Percentiles rank a stretch among this genome's conserved stretches.
Conservation (phyloP, 2,888 invertebrate genomes). For the Hirtodrosophila alboralis region DNA sequence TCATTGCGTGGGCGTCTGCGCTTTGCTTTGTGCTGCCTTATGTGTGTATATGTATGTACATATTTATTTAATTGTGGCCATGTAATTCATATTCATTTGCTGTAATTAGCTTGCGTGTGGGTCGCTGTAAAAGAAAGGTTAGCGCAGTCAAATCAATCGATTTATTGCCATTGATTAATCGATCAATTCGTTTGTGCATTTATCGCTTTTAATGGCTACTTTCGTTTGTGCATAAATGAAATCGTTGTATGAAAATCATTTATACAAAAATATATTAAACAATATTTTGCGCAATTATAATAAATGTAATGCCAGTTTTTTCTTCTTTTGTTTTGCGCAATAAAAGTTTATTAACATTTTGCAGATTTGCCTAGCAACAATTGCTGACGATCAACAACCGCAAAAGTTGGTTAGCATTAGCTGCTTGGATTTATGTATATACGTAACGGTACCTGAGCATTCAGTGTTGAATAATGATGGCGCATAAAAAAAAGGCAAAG, state of each 20-base stretch:
- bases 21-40: constrained; percentile 58
- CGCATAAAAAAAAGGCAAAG: constrained; percentile 46
- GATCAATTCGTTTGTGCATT: constrained; percentile 1
- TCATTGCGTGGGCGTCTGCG: constrained; percentile 59
- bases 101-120: constrained; percentile 41
- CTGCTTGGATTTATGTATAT: constrained; percentile 44
- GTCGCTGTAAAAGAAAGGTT: constrained; percentile 18
- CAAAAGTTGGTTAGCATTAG: constrained; percentile 61
- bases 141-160: constrained; percentile 17
- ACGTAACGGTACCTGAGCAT: constrained; percentile 73
- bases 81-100: constrained; percentile 61
- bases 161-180: constrained; percentile 19
- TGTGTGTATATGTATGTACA: constrained; percentile 26
- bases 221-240: constrained; percentile 38
- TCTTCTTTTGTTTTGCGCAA: no score
- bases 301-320: constrained; percentile 57
- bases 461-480: constrained; percentile 73
- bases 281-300: constrained; percentile 61
- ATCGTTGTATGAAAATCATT: constrained; percentile 47
- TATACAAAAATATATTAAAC: constrained; percentile 36
- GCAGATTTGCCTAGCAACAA: constrained; percentile 66
- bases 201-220: constrained; percentile 32
- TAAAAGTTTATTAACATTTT: constrained; percentile 75
- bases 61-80: constrained; percentile 49
- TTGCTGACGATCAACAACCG: constrained; percentile 56